Conservation (phyloP, 2,113 vertebrate species). For the Phrynocephalus versicolor region DNA sequence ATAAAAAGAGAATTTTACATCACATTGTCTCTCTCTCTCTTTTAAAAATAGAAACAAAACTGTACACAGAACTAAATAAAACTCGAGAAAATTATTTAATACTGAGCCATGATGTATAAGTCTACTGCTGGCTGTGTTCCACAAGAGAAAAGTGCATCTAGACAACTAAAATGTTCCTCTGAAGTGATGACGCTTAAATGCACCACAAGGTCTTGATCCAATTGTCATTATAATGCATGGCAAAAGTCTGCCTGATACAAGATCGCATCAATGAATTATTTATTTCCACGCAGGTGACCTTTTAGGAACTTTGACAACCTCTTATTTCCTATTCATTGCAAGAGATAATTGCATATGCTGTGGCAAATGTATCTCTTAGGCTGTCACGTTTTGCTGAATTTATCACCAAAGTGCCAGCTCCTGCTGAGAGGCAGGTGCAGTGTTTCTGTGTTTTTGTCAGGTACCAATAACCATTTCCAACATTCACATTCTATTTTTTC, state of each 20-base stretch:
- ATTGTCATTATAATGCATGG: background rate
- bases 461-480: background rate
- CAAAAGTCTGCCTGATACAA: conserved; percentile 2
- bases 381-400: background rate
- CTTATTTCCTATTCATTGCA: conserved; percentile 4
- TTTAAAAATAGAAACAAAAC: too few relatives aligned
- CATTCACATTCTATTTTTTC: background rate
- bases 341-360: background rate
- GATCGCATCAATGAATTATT: background rate
- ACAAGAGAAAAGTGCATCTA: too few relatives aligned
- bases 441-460: background rate
- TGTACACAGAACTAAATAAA: too few relatives aligned
- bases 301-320: background rate
- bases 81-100: too few relatives aligned
- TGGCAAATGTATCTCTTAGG: background rate
- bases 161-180: too few relatives aligned
- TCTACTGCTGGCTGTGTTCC: too few relatives aligned
- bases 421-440: background rate
- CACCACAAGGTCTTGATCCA: background rate
- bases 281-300: background rate
- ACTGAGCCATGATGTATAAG: too few relatives aligned
- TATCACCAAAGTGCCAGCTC: conserved; percentile 25
- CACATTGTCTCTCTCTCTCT: too few relatives aligned
- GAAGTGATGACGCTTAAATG: background rate
- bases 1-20: too few relatives aligned